Evolutionary conservation across 2,797 vertebrate species (phyloP).

Genomic region (Microctenopoma steveboyesi): DNA sequence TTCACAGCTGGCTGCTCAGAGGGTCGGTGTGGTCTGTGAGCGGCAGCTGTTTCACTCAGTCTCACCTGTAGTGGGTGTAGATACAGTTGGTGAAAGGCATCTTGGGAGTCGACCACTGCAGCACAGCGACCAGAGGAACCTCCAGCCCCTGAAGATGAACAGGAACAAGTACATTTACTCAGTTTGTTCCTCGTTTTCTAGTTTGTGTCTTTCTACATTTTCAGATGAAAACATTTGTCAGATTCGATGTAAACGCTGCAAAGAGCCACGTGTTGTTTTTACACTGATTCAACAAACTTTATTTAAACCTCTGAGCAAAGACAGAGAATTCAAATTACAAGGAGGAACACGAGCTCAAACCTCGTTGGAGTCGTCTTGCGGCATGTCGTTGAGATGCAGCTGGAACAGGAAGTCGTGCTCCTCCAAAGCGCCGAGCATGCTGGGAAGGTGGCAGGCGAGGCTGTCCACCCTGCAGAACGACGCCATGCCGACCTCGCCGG

Average conservation of each 20-base stretch:
- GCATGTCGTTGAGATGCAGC: constrained; percentile 88
- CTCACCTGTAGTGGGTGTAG: constrained; percentile 91
- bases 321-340: too few species aligned
- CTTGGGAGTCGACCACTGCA: constrained; percentile 94
- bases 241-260: too few species aligned
- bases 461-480: constrained; percentile 90
- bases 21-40: not conserved
- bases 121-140: constrained; percentile 91
- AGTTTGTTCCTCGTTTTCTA: too few species aligned
- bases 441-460: constrained; percentile 85
- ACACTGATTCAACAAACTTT: too few species aligned
- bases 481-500: constrained; percentile 91
- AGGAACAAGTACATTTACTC: not conserved
- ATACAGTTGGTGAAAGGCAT: constrained; percentile 93
- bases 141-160: constrained; percentile 86
- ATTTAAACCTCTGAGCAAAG: too few species aligned
- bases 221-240: too few species aligned
- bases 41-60: not conserved
- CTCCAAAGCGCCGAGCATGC: constrained; percentile 90
- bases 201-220: too few species aligned
- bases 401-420: constrained; percentile 96
- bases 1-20: not conserved
- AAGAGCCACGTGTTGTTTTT: too few species aligned
- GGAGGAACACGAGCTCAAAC: constrained; percentile 51
- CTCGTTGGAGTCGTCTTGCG: constrained; percentile 87